A percentile compares a stretch with the other conserved stretches of the same genome.
These are phyloP conservation scores for Halichoerus grypus DNA, from an alignment of 2,113 vertebrate species.

Conservation along the genomic window DNA sequence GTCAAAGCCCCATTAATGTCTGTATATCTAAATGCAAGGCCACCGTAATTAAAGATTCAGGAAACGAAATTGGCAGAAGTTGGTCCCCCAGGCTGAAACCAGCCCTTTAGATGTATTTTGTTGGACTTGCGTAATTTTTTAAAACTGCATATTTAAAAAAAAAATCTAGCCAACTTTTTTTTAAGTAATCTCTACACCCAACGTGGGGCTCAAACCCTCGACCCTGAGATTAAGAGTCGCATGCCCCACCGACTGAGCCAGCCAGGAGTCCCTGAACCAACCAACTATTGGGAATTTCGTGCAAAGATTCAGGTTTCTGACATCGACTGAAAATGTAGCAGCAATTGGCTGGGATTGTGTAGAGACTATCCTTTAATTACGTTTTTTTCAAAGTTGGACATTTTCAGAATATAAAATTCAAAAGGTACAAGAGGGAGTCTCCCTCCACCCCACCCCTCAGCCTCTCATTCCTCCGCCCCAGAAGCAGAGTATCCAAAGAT, in stretches of 20 bases:
- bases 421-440: neutral
- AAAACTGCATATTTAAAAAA: neutral
- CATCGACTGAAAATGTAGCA: neutral
- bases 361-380: neutral
- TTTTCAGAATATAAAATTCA: constrained; percentile 7
- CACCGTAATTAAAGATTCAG: neutral
- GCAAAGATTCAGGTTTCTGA: neutral
- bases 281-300: neutral
- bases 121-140: neutral
- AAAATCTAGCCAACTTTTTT: neutral
- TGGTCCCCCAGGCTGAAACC: neutral
- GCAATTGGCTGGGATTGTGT: neutral
- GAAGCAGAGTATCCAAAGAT: neutral
- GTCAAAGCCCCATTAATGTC: neutral
- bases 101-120: neutral
- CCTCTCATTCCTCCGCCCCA: neutral
- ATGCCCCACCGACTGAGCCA: neutral
- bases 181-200: neutral
- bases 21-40: neutral
- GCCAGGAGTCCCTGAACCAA: neutral
- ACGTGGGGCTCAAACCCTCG: neutral
- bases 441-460: neutral
- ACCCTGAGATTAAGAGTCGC: neutral
- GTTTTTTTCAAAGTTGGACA: neutral
- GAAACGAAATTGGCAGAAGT: neutral